A percentile compares a stretch with the other conserved stretches of the same genome.
Conservation (phyloP, 2,888 invertebrate species). For the Ophioninae sp. region DNA sequence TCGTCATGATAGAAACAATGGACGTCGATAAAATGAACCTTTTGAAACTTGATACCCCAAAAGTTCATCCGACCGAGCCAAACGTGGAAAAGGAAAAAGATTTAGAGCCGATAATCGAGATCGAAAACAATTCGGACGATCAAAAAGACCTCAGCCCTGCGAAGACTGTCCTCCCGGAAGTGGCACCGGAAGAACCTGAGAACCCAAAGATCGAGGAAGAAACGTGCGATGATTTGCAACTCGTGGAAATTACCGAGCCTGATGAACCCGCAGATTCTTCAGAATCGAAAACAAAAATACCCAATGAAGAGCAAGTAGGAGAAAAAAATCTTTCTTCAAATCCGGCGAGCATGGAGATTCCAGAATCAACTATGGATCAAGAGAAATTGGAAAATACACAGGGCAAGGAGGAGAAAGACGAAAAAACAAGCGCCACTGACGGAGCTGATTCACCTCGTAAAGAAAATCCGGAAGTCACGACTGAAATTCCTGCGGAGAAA, state of each 20-base stretch:
- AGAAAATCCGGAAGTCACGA: not conserved
- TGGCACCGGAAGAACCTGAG: not conserved
- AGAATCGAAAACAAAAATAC: not conserved
- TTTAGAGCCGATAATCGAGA: not conserved
- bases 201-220: constrained; percentile 1
- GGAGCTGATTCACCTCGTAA: not conserved
- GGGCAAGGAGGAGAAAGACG: constrained; percentile 7
- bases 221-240: constrained; percentile 40
- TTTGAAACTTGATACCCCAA: not conserved
- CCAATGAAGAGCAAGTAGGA: not conserved
- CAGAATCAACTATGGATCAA: constrained; percentile 4
- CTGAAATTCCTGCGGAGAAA: not conserved
- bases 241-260: constrained; percentile 1
- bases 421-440: not conserved
- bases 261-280: not conserved
- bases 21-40: constrained; percentile 18
- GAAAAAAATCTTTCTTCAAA: constrained; percentile 8
- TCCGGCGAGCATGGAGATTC: constrained; percentile 1
- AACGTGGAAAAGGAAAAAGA: not conserved
- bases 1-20: constrained; percentile 54
- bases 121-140: not conserved
- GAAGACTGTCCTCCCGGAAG: constrained; percentile 12
- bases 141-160: not conserved
- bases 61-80: not conserved
- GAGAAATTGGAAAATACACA: constrained; percentile 6